Percentiles rank a stretch among this genome's conserved stretches.
phyloP scores from a whole-genome alignment of 2,113 vertebrate species.

The Hippolais icterina region DNA sequence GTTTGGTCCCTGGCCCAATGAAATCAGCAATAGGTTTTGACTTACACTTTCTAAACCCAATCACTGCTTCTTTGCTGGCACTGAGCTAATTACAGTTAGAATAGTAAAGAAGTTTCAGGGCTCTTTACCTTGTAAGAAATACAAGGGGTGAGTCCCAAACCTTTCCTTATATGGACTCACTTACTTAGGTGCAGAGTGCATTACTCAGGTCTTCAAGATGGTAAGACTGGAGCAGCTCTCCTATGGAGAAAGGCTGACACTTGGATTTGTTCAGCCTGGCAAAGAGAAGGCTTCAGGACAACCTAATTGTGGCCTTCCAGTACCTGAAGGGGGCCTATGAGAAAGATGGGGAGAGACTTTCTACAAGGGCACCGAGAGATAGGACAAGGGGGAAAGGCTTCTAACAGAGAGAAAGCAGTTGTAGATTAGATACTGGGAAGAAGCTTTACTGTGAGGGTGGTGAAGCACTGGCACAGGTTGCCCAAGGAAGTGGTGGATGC shows the following conservation, averaged over 20 bases:
- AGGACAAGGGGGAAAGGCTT: neutral
- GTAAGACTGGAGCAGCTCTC: neutral
- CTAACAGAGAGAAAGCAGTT: neutral
- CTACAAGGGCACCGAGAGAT: too few species aligned
- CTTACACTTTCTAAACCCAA: too few species aligned
- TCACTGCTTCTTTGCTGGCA: too few species aligned
- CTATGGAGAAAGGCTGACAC: neutral
- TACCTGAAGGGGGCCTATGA: neutral
- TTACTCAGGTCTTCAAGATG: neutral
- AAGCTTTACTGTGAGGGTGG: neutral
- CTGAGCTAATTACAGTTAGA: too few species aligned
- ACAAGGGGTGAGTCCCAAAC: too few species aligned
- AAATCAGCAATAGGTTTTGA: too few species aligned
- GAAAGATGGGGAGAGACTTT: neutral
- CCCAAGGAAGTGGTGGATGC: too few species aligned
- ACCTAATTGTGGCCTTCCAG: neutral
- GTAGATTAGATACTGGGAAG: neutral
- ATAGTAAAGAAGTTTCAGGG: too few species aligned
- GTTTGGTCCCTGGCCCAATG: too few species aligned
- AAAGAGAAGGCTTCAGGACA: fast-evolving
- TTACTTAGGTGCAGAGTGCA: too few species aligned
- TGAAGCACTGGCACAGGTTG: neutral
- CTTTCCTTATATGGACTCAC: too few species aligned
- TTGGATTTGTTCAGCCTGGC: neutral
- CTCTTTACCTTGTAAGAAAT: too few species aligned